Base-by-base conservation (phyloP, 2,113 vertebrate genomes). In the Ceyx melanurus region DNA sequence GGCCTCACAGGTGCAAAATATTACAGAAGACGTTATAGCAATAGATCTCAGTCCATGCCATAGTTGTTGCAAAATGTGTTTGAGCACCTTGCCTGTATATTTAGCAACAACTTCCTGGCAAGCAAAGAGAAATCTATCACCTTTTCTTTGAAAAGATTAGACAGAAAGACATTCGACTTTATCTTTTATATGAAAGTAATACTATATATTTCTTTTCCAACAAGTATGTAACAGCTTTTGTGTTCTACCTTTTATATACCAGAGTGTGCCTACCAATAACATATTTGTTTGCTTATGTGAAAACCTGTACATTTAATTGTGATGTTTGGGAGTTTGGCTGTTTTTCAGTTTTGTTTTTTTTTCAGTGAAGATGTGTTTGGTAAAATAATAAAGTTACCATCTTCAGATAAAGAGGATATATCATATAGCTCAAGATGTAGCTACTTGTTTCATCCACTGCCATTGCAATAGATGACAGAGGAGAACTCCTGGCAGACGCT, bases 221-320 rank as follows among this genome's bases (percentile, higher is more conserved):
- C 8, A 77, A 45, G 48, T 2, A 28, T 1, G 3, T 70, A 70
- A 15, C 5, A 21, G 2, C 5, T 53, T 72, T 75, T 68, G 10
- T 64, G 9, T 72, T 76, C 21, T 54, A 6, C 3, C 40, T 89
- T 29, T 74, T 33, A 42, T 46, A 28, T 65, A 10, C 18, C 2
- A 8, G 4, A 28, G 5, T 2, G 3, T 66, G 5, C 7, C 31
- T 62, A 26, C 28, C 77, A 57, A 50, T 33, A 31, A 3, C 0
- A 0, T 11, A 43, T 15, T 21, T 29, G 6, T 43, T 67, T 42
- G 3, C 11, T 66, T 82, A 53, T 31, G 8, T 28, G 6, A 40
- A 54, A 67, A 83, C 65, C 1, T 12, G 31, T 4, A 3, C 2
- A n/a, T 56, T 91, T 65, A 51, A 37, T 28, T 77, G 6, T 33